A percentile compares a stretch with the other conserved stretches of the same genome.
These are phyloP conservation scores for Panthera tigris DNA, from an alignment of 2,113 vertebrate species.

Conservation along the genomic window DNA sequence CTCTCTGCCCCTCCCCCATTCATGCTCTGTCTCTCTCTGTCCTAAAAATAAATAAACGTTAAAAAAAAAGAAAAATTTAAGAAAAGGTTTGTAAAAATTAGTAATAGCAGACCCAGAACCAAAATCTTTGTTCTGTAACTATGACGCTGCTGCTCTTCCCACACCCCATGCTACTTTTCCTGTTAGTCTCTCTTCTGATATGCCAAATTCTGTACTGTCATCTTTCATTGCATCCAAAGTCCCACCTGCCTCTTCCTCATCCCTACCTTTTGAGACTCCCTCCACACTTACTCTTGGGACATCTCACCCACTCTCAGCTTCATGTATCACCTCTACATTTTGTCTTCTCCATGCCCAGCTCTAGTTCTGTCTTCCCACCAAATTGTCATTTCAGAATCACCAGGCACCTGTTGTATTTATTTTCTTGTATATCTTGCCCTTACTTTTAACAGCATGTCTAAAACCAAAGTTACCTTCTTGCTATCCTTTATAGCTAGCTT, in stretches of 20 bases:
- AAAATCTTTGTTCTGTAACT: background rate
- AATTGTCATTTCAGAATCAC: background rate
- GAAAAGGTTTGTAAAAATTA: background rate
- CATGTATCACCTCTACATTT: background rate
- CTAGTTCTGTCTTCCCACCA: background rate
- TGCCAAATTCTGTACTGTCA: background rate
- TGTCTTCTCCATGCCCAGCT: background rate
- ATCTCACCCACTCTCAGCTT: background rate
- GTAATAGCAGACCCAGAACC: background rate
- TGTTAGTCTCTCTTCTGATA: background rate
- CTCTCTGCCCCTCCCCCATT: no score
- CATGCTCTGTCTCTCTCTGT: no score
- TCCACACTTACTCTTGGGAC: background rate
- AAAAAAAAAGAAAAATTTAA: background rate
- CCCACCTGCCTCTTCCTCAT: background rate
- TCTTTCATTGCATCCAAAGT: background rate
- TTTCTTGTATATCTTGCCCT: background rate
- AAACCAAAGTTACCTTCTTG: background rate
- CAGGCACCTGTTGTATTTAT: background rate
- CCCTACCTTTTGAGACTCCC: background rate
- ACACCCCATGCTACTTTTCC: no score
- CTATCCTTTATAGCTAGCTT: no score
- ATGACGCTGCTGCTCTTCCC: fast-evolving
- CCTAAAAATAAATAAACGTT: no score
- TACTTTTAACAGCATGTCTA: background rate